phyloP scores from a whole-genome alignment of 2,113 vertebrate species.

The Hyaena hyaena region DNA sequence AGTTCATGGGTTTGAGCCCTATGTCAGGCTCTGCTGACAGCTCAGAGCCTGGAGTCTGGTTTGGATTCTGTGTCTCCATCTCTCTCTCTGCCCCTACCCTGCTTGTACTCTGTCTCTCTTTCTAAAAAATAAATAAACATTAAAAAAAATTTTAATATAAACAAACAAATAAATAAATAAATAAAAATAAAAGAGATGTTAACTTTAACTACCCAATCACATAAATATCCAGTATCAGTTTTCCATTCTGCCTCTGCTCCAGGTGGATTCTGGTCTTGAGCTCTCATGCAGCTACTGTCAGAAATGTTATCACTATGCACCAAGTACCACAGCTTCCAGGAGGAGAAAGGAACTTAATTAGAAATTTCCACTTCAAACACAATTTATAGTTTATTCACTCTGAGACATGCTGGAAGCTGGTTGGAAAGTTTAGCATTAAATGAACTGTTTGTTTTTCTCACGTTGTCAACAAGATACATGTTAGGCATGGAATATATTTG shows the following conservation, averaged over 20 bases:
- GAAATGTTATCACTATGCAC: constrained; percentile 59
- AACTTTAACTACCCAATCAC: constrained; percentile 23
- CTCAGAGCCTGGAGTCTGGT: too few species aligned
- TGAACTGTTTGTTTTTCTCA: constrained; percentile 55
- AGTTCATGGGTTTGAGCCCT: too few species aligned
- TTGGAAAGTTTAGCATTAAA: constrained; percentile 59
- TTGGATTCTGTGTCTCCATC: too few species aligned
- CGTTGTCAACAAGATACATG: constrained; percentile 53
- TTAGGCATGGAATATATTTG: constrained; percentile 18
- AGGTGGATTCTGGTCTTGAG: constrained; percentile 42
- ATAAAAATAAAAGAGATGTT: background rate
- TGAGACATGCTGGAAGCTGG: constrained; percentile 53
- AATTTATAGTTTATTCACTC: constrained; percentile 68
- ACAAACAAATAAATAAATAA: too few species aligned
- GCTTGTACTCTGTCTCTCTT: too few species aligned
- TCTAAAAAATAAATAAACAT: too few species aligned
- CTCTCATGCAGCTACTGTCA: constrained; percentile 47
- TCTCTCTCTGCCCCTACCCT: too few species aligned
- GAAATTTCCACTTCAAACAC: constrained; percentile 74
- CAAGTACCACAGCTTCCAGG: constrained; percentile 59
- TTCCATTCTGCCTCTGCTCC: constrained; percentile 62
- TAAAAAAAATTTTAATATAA: too few species aligned
- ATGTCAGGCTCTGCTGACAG: too few species aligned
- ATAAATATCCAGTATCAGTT: constrained; percentile 51
- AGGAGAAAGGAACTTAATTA: constrained; percentile 73